A percentile compares a stretch with the other conserved stretches of the same genome.
phyloP scores from a whole-genome alignment of 2,888 invertebrate genomes.

The Caenorhabditis imperialis region DNA sequence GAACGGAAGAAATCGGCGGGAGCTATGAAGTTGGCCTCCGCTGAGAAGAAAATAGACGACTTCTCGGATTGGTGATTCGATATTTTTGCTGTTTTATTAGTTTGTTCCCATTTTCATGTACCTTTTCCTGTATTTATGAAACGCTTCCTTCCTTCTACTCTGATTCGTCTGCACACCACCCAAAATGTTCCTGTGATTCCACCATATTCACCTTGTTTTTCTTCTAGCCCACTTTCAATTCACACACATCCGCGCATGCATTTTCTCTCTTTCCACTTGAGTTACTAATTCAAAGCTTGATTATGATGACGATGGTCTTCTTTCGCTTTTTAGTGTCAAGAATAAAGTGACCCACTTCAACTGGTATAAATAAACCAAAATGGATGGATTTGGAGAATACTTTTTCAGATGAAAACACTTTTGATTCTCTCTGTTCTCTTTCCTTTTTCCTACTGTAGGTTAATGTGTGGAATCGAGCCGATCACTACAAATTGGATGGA shows the following conservation, averaged over 20 bases:
- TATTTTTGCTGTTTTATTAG: background rate
- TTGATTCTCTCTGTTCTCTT: conserved; percentile 10
- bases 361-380: conserved; percentile 32
- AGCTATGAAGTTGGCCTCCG: conserved; percentile 64
- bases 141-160: background rate
- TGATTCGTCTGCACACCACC: conserved; percentile 12
- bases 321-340: conserved; percentile 5
- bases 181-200: conserved; percentile 35
- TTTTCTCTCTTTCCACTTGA: conserved; percentile 20
- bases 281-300: conserved; percentile 16
- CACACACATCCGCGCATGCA: conserved; percentile 8
- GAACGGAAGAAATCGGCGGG: conserved; percentile 61
- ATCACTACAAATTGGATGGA: conserved; percentile 53
- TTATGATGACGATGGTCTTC: conserved; percentile 18
- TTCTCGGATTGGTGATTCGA: conserved; percentile 59
- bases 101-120: background rate
- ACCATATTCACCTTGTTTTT: conserved; percentile 21
- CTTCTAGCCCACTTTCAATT: background rate
- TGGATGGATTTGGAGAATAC: too few species aligned
- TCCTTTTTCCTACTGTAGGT: conserved; percentile 13
- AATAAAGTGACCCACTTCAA: conserved; percentile 33
- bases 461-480: conserved; percentile 53
- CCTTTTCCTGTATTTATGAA: background rate
- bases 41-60: conserved; percentile 59
- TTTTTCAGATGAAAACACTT: conserved; percentile 9